These are phyloP conservation scores for Caradrina clavipalpis DNA, from an alignment of 2,888 invertebrate species.

Conservation along the genomic window DNA sequence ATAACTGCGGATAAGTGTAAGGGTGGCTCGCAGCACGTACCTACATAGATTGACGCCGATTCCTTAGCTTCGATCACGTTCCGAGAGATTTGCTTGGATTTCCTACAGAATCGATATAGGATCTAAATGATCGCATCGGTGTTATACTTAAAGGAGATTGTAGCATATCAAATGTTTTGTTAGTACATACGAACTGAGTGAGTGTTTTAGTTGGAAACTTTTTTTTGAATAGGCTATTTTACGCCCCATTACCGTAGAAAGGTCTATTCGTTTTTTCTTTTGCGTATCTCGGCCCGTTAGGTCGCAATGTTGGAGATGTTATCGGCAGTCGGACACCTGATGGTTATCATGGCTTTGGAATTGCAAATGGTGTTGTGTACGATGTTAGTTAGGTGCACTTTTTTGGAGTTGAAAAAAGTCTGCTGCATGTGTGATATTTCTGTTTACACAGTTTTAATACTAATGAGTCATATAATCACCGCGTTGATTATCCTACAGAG, in stretches of 20 bases:
- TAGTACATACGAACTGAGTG: conserved; percentile 28
- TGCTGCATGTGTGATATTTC: too few relatives aligned
- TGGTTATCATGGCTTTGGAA: conserved; percentile 17
- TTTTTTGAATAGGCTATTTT: conserved; percentile 56
- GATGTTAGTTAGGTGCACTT: background rate
- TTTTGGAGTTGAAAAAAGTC: background rate
- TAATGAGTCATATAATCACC: background rate
- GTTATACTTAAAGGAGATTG: conserved; percentile 44
- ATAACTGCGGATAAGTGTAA: conserved; percentile 69
- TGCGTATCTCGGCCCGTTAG: conserved; percentile 42
- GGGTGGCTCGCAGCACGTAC: conserved; percentile 57
- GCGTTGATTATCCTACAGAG: too few relatives aligned
- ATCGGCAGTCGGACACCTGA: conserved; percentile 50
- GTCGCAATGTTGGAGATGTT: conserved; percentile 37
- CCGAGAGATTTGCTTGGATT: conserved; percentile 62
- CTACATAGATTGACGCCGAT: conserved; percentile 58
- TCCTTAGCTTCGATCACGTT: conserved; percentile 54
- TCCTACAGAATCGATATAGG: conserved; percentile 50
- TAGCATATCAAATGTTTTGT: conserved; percentile 58
- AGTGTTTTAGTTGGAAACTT: conserved; percentile 55
- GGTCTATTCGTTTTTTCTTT: conserved; percentile 42
- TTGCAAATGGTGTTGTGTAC: conserved; percentile 3
- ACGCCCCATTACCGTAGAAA: conserved; percentile 51
- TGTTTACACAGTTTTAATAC: too few relatives aligned
- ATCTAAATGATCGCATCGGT: conserved; percentile 52